Base-by-base conservation (phyloP, 1,140 invertebrate species). In the Amphibalanus amphitrite region DNA sequence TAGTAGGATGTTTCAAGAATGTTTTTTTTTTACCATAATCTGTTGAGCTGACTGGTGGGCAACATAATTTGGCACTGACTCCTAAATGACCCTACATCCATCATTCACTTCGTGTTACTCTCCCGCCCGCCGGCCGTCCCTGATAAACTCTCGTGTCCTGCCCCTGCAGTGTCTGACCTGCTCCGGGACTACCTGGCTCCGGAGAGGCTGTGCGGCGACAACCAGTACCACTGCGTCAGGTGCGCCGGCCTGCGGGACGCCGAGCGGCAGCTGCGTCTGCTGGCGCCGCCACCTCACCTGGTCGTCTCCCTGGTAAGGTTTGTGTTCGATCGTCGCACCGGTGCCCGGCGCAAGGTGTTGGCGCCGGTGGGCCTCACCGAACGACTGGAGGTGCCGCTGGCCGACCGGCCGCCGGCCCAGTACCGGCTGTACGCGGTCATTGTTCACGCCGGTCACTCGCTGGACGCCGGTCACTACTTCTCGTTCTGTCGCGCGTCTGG, bases 401-500 rank as follows among this genome's bases (percentile, higher is more conserved):
- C 6, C 28, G 65, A 17, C n/a, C 65, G 28, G 65, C 65, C n/a
- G 28, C n/a, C 65, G 3, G 65, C 28, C 10, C 70, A 76, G 30
- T 92, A 92, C 78, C 82, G 84, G 17, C 77, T 93, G 0, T 90
- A 90, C 76, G 89, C 89, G 0, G 89, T 89, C 0, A 88, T 93
- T 0, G 86, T 93, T 0, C 91, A 93, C 78, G 87, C 87, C 0
- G 91, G 91, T 1, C 86, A 85, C 17, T 90, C 86, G 67, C 86
- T 90, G 73, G 89, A 93, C 76, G 88, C 88, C 13, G 91, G 91
- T 0, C 91, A 93, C 78, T 93, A 93, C 78, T 91, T 91, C 76
- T 90, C 89, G 0, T 87, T 89, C 74, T 89, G 88, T 0, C 84
- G 87, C 28, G 3, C 23, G 33, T 80, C 86, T 73, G 47, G 20